Evolutionary conservation across 2,113 vertebrate species (phyloP).

Genomic region (Ciconia boyciana): DNA sequence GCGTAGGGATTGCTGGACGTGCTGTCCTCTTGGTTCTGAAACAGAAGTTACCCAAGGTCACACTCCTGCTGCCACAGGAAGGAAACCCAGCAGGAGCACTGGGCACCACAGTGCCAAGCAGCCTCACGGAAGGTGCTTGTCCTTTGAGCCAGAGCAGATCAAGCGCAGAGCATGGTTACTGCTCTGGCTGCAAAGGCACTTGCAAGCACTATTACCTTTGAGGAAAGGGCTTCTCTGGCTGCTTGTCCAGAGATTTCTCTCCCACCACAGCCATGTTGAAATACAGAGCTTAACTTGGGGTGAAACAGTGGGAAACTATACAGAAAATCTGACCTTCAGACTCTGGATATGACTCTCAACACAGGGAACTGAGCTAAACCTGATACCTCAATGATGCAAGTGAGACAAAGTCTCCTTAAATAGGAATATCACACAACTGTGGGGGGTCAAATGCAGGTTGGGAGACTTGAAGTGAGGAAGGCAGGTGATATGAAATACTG

Average conservation of each 20-base stretch:
- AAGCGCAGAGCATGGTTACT: background rate
- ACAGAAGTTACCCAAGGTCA: slow-evolving; percentile 29
- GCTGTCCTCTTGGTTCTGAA: slow-evolving; percentile 90
- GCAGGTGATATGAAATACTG: background rate
- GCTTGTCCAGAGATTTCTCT: background rate
- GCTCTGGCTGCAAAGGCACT: background rate
- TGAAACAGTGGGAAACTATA: background rate
- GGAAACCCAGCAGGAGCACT: background rate
- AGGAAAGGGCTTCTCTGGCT: background rate
- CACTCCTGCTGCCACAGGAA: background rate
- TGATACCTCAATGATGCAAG: background rate
- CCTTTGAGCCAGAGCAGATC: background rate
- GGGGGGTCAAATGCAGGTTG: background rate
- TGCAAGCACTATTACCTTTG: background rate
- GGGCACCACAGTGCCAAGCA: background rate
- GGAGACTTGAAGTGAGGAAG: background rate
- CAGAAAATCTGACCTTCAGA: background rate
- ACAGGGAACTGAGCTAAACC: background rate
- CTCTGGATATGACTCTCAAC: background rate
- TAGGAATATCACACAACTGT: background rate
- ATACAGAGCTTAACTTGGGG: background rate
- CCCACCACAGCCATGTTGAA: background rate
- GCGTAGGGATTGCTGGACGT: slow-evolving; percentile 82
- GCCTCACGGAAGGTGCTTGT: background rate
- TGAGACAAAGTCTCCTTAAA: background rate